These are phyloP conservation scores for Cartodere bifasciata DNA, from an alignment of 2,888 invertebrate genomes.

Conservation along the genomic window DNA sequence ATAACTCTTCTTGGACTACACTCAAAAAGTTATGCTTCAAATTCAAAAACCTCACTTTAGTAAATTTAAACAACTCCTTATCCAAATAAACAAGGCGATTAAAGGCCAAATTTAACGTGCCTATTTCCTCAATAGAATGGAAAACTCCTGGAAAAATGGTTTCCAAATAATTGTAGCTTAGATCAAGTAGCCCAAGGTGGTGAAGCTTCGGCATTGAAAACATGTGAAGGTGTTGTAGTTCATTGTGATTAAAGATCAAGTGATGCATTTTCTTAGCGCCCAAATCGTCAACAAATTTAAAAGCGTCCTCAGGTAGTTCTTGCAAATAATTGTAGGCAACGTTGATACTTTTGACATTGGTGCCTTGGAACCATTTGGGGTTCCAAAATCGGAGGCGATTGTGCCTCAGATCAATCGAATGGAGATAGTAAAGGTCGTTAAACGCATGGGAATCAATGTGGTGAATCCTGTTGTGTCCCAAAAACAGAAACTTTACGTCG, in stretches of 20 bases:
- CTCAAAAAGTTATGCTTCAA: slow-evolving; percentile 8
- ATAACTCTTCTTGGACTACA: slow-evolving; percentile 3
- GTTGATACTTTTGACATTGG: slow-evolving; percentile 8
- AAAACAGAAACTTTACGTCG: slow-evolving; percentile 7
- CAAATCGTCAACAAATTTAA: slow-evolving; percentile 9
- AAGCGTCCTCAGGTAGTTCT: slow-evolving; percentile 8
- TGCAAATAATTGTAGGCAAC: slow-evolving; percentile 8
- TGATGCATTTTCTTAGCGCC: slow-evolving; percentile 7
- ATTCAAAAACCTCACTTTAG: slow-evolving; percentile 7
- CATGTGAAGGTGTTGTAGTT: slow-evolving; percentile 1
- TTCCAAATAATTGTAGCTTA: slow-evolving; percentile 9
- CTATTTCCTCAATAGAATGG: slow-evolving; percentile 6
- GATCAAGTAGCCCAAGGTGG: slow-evolving; percentile 5
- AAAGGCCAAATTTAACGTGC: slow-evolving; percentile 7
- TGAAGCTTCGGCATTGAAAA: slow-evolving; percentile 6
- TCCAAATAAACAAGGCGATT: slow-evolving; percentile 8
- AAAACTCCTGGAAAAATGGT: slow-evolving; percentile 8
- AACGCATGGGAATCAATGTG: slow-evolving; percentile 10
- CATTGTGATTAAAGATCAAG: slow-evolving; percentile 9
- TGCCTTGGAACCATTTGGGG: slow-evolving; percentile 9
- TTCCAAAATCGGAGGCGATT: slow-evolving; percentile 10
- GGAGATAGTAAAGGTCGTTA: slow-evolving; percentile 3
- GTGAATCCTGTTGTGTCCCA: slow-evolving; percentile 7
- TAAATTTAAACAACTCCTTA: slow-evolving; percentile 6
- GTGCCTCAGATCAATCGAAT: slow-evolving; percentile 9